A percentile compares a stretch with the other conserved stretches of the same genome.
Conservation (phyloP, 2,888 invertebrate genomes). For the Cybosia mesomella region DNA sequence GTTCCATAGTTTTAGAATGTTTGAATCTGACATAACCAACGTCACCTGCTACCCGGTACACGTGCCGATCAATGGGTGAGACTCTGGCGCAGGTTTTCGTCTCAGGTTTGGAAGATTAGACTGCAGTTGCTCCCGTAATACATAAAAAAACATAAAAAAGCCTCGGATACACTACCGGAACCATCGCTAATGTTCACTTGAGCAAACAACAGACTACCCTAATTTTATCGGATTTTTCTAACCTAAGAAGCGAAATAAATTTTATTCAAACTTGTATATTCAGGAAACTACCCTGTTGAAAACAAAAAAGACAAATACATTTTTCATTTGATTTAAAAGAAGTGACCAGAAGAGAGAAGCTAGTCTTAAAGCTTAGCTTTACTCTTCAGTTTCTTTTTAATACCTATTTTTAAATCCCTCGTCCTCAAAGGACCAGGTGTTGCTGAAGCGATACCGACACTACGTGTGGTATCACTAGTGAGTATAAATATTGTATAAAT, state of each 20-base stretch:
- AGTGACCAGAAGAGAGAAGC: conserved; percentile 11
- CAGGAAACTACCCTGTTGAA: not conserved
- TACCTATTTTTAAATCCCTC: not conserved
- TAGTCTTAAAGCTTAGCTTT: conserved; percentile 40
- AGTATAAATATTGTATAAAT: not conserved
- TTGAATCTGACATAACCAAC: no score
- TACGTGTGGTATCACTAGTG: conserved; percentile 10
- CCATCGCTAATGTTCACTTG: not conserved
- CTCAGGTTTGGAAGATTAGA: no score
- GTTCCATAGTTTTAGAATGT: no score
- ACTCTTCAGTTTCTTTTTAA: conserved; percentile 20
- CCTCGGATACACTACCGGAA: no score
- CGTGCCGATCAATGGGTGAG: no score
- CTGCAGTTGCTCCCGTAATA: no score
- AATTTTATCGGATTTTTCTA: not conserved
- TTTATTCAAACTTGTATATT: not conserved
- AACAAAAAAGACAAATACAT: not conserved
- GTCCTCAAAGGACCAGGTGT: conserved; percentile 4
- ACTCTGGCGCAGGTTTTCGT: no score
- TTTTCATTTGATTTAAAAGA: conserved; percentile 16
- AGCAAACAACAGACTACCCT: not conserved
- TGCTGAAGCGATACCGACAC: conserved; percentile 9
- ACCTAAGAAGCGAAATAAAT: no score
- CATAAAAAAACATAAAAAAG: no score
- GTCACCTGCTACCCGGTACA: no score